Base-by-base conservation (phyloP, 2,888 invertebrate species). In the Apoda limacodes region DNA sequence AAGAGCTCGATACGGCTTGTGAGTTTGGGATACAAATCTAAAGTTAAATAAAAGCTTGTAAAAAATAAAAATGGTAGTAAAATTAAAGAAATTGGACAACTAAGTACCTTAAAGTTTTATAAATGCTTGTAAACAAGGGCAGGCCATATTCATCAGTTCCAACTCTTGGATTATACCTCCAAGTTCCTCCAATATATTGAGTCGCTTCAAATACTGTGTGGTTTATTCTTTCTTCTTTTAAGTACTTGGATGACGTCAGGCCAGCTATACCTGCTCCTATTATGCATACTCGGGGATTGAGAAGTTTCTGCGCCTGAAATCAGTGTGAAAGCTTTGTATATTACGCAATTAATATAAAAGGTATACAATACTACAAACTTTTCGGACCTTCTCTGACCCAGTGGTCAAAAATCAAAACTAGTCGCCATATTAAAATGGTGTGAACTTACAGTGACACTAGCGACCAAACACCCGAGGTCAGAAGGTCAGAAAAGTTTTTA, bases 101-200 rank as follows among this genome's bases (percentile, higher is more conserved):
- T 15, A 45, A 55, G 48, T 62, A 88, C 89, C 83, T 83, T 40
- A 89, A 70, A 54, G 83, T 75, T 50, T 82, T 83, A 48, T 89
- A 89, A 87, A 89, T 88, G 69, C 88, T 87, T 3, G 88, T 85
- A 49, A 85, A 84, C 9, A 87, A 55, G 1, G 83, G 84, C 6
- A 78, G 41, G 1, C 86, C 87, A 56, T 82, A 63, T 38, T 83
- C 71, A 48, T 87, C 85, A 1, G 35, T 53, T 1, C 83, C 85
- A 9, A 72, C 60, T 13, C 75, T 53, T 1, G 85, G 62, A 10
- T 78, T 78, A 39, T 69, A 80, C 21, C 78, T 46, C 80, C 80
- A 80, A 2, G 74, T 75, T 5, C 80, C 80, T 0, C 80, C 80
- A 2, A 78, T 45, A 37, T 74, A 68, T 37, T 40, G 45, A 0